Base-by-base conservation (phyloP, 2,797 vertebrate genomes). In the Vespertilio murinus region DNA sequence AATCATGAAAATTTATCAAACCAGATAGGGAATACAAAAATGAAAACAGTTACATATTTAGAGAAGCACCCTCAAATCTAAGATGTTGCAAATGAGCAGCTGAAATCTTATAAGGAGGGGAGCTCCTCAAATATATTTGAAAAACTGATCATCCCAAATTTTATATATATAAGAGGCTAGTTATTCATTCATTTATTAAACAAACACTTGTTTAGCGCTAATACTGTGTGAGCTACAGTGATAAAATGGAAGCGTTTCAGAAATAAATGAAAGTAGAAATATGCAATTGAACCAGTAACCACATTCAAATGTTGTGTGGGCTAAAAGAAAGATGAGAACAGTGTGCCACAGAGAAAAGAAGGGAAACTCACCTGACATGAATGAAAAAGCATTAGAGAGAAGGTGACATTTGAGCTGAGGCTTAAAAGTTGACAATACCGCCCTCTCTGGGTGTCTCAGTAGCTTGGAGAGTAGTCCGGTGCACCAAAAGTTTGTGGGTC, bases 1-100 rank as follows among this genome's bases (percentile, higher is more conserved):
- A 95, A 93, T 86, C 80, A 77, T 91, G 86, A 94, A 88, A 90
- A 91, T 82, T 89, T 59, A 80, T 89, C 83, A 94, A 93, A 80
- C 93, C 59, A 84, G 47, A 83, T 77, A 28, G 20, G 52, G 40
- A 22, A 77, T 89, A 56, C 47, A 90, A 87, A 93, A 45, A 91
- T 65, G 65, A 79, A 94, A 89, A 90, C 33, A 73, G 69, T 65
- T 67, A 80, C 12, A 45, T 90, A 89, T 84, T 93, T 89, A 88
- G 13, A 30, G 82, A 94, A 94, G 81, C 35, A 74, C 30, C 56
- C 30, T 80, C 33, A 28, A 93, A 81, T 91, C 82, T 94, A 91
- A 94, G 65, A 89, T 73, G 25, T 54, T 73, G 83, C n/a, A 82
- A 88, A 94, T 38, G 80, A 74, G 79, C 47, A 59, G n/a, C 13